Percentiles rank a stretch among this genome's conserved stretches.
These are phyloP conservation scores for Otolemur crassicaudatus DNA, from an alignment of 2,797 vertebrate species.

Conservation along the genomic window DNA sequence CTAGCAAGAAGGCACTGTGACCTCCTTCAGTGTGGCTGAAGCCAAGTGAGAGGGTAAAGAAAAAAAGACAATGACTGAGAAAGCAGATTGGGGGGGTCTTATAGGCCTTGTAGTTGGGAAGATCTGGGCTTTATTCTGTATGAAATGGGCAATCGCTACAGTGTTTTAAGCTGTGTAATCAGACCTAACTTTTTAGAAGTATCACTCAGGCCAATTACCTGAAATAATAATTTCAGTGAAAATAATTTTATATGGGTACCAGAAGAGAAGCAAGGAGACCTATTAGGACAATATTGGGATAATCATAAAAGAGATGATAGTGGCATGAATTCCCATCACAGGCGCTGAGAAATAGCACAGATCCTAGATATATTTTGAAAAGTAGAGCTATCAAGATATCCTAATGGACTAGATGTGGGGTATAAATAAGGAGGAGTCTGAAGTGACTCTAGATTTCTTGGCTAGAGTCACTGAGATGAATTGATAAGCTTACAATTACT, in stretches of 20 bases:
- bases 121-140: not conserved
- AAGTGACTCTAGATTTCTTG: not conserved
- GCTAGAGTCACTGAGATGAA: not conserved
- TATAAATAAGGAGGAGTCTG: not conserved
- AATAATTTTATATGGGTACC: not conserved
- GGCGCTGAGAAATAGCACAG: not conserved
- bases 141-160: not conserved
- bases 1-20: not conserved
- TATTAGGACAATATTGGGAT: not conserved
- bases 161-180: not conserved
- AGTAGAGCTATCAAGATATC: not conserved
- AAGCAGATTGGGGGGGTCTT: not conserved
- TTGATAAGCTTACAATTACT: not conserved
- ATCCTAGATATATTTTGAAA: not conserved
- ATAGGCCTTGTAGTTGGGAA: not conserved
- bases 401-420: not conserved
- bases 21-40: not conserved
- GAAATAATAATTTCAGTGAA: too few relatives aligned
- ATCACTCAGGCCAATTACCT: not conserved
- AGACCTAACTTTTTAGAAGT: not conserved
- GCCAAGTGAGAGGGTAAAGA: not conserved
- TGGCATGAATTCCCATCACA: not conserved
- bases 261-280: not conserved
- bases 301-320: not conserved
- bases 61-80: not conserved